Percentiles rank a stretch among this genome's conserved stretches.
Evolutionary conservation across 2,797 vertebrate genomes (phyloP).

Genomic region (Danio choprae): DNA sequence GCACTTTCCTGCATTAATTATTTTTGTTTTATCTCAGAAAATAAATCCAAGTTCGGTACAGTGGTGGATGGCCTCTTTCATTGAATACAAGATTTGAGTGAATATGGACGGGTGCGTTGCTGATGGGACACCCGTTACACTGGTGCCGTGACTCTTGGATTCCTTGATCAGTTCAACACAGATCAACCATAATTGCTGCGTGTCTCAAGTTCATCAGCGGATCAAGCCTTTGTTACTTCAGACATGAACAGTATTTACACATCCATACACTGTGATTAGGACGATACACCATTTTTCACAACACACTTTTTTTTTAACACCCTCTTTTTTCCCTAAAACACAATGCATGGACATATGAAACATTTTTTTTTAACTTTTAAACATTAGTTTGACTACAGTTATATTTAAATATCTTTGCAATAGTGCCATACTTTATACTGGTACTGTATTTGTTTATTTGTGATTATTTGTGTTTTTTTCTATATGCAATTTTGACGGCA

Average conservation of each 20-base stretch:
- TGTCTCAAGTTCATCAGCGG: not conserved
- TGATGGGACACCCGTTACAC: too few relatives aligned
- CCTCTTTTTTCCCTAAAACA: not conserved
- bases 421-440: not conserved
- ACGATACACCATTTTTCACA: too few relatives aligned
- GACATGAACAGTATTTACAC: not conserved
- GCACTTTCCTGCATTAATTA: too few relatives aligned
- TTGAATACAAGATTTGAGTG: too few relatives aligned
- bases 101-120: too few relatives aligned
- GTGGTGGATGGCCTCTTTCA: too few relatives aligned
- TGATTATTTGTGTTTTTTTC: too few relatives aligned
- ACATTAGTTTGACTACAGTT: not conserved
- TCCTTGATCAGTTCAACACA: conserved; percentile 2
- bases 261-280: not conserved
- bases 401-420: not conserved
- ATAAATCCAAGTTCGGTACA: too few relatives aligned
- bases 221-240: not conserved
- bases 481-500: not conserved
- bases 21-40: too few relatives aligned
- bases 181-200: conserved; percentile 31
- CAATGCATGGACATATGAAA: too few relatives aligned
- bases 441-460: not conserved
- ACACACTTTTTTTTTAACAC: not conserved
- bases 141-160: conserved; percentile 32
- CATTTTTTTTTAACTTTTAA: too few relatives aligned